phyloP scores from a whole-genome alignment of 1,140 invertebrate species.

The Pogonus chalceus region DNA sequence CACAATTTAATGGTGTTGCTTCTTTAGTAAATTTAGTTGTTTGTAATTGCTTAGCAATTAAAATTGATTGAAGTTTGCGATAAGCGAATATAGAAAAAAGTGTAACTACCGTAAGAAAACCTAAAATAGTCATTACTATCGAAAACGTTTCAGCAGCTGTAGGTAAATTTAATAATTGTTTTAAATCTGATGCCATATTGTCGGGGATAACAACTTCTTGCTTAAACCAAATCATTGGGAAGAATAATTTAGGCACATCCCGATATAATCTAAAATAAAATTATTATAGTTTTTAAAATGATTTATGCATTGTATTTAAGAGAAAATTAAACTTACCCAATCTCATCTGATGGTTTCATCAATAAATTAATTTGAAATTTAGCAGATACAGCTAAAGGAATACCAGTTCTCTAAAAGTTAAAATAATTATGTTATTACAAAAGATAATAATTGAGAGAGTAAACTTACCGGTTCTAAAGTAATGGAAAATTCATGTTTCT shows the following conservation, averaged over 20 bases:
- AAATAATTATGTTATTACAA: neutral
- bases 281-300: neutral
- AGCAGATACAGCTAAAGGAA: constrained; percentile 59
- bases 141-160: neutral
- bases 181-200: constrained; percentile 32
- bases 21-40: no score
- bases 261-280: constrained; percentile 43
- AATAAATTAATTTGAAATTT: constrained; percentile 64
- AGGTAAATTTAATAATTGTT: neutral
- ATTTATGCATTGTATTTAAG: constrained; percentile 1
- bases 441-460: neutral
- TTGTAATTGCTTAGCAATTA: no score
- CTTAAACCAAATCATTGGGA: constrained; percentile 65
- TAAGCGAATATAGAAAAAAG: no score
- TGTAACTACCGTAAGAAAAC: no score
- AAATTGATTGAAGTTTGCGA: no score
- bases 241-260: constrained; percentile 51
- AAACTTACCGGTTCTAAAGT: constrained; percentile 52
- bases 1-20: no score
- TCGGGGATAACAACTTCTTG: constrained; percentile 48
- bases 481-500: constrained; percentile 47
- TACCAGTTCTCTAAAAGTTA: constrained; percentile 48
- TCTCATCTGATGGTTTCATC: constrained; percentile 45
- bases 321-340: constrained; percentile 45
- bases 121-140: neutral